Evolutionary conservation across 2,888 invertebrate genomes (phyloP), one percentile per base, ranked within the genome.

Genomic region (Metallyticus violacea): DNA sequence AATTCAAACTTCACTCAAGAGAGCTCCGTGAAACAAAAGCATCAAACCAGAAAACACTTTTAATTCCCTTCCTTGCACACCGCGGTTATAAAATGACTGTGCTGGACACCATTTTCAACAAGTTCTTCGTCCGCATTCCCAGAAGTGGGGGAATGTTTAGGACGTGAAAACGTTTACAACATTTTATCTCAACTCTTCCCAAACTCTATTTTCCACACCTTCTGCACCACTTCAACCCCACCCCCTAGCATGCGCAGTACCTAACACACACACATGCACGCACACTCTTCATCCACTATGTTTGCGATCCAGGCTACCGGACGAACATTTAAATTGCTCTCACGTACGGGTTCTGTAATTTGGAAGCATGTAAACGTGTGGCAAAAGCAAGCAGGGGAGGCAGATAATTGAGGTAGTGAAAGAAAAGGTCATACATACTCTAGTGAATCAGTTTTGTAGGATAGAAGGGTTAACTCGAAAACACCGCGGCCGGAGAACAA

Each of bases 341-440:
- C 83, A 83, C 83, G 83, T 83, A 83, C 29, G 25, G 22, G 25
- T 83, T 7, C 83, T 77, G 77, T 83, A 77, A 83, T 83, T 83
- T 28, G 76, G 77, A 77, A 29, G 79, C 83, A 77, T 77, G 77
- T 83, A 83, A 83, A 83, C 77, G 83, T 83, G 83, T 77, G 77
- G 15, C 15, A 0, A 22, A 15, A 4, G 15, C 6, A 62, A 15
- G n/a, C n/a, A n/a, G n/a, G 7, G 62, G 83, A 30, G 76, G 7
- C 25, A 28, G 83, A 83, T 83, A 83, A 83, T 83, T 83, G 83
- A 83, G 15, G 83, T 29, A 77, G 28, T 77, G 83, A 83, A 77
- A 77, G 30, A 83, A 29, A 77, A 77, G 83, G 28, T 28, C 83
- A 77, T 83, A 77, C 83, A 77, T 83, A 83, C 76, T 40, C 62